Percentiles rank a stretch among this genome's conserved stretches.
Evolutionary conservation across 2,888 invertebrate species (phyloP).

Genomic region (Nomada fabriciana): DNA sequence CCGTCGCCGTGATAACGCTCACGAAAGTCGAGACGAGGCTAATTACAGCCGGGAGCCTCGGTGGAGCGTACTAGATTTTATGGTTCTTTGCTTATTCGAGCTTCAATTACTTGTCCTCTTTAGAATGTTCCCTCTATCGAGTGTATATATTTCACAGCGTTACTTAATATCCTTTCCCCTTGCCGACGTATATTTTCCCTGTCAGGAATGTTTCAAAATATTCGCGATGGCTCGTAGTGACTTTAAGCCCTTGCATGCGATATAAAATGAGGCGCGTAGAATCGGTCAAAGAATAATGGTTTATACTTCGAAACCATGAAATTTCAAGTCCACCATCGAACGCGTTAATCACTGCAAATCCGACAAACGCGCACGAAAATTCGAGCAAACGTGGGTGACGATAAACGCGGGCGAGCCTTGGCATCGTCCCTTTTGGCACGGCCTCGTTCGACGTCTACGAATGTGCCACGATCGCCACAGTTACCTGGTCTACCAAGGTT

Average conservation of each 20-base stretch:
- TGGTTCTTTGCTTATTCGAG: conserved; percentile 7
- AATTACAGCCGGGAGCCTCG: conserved; percentile 5
- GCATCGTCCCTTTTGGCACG: conserved; percentile 61
- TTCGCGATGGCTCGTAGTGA: neutral
- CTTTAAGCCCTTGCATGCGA: neutral
- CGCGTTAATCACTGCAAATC: neutral
- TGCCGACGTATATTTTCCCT: neutral
- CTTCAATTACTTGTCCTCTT: neutral
- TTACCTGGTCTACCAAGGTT: conserved; percentile 51
- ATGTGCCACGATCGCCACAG: conserved; percentile 24
- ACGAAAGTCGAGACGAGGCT: conserved; percentile 8
- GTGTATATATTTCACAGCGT: neutral
- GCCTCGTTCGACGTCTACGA: conserved; percentile 9
- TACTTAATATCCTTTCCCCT: neutral
- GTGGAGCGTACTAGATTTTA: conserved; percentile 4
- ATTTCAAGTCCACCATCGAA: neutral
- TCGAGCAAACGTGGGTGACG: neutral
- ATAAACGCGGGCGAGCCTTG: conserved; percentile 42
- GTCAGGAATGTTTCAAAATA: neutral
- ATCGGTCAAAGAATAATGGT: neutral
- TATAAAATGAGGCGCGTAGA: neutral
- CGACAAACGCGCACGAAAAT: neutral
- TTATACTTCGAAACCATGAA: neutral
- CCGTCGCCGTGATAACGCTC: neutral
- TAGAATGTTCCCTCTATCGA: neutral